A percentile compares a stretch with the other conserved stretches of the same genome.
Evolutionary conservation across 2,888 invertebrate species (phyloP).

Genomic region (Auanema freiburgensis): DNA sequence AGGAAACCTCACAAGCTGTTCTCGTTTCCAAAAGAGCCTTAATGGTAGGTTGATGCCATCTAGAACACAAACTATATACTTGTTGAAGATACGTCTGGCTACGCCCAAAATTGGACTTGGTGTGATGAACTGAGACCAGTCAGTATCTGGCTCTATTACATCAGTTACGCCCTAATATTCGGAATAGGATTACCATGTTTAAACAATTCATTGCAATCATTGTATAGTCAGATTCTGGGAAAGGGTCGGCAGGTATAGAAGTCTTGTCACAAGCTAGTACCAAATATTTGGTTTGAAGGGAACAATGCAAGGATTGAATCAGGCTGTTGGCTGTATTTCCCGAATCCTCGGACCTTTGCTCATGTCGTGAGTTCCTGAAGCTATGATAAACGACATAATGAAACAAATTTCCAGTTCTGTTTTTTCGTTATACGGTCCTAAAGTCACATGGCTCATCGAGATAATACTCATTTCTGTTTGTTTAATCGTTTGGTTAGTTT

Average conservation of each 20-base stretch:
- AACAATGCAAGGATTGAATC: constrained; percentile 45
- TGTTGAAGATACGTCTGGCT: background rate
- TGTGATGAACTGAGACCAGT: constrained; percentile 31
- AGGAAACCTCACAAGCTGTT: constrained; percentile 28
- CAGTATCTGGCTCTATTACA: constrained; percentile 38
- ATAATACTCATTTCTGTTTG: constrained; percentile 31
- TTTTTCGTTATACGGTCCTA: constrained; percentile 38
- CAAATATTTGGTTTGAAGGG: constrained; percentile 16
- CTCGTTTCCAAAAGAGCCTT: constrained; percentile 11
- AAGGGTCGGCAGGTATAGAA: constrained; percentile 15
- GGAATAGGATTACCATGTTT: constrained; percentile 38
- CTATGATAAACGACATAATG: background rate
- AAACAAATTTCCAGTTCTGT: constrained; percentile 1
- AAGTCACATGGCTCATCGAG: constrained; percentile 38
- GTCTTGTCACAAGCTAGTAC: background rate
- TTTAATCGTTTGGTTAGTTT: constrained; percentile 31
- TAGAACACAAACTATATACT: background rate
- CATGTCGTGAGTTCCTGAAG: constrained; percentile 38
- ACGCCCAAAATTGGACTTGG: constrained; percentile 29
- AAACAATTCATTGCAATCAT: constrained; percentile 46
- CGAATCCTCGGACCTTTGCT: constrained; percentile 41
- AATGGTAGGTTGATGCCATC: constrained; percentile 5
- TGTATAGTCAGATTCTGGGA: constrained; percentile 29
- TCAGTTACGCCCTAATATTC: constrained; percentile 33
- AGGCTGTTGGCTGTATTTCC: constrained; percentile 42